These are phyloP conservation scores for Aurelia coerulea DNA, from an alignment of 30 jellyfish, hydroid and myxozoan species.

Conservation along the genomic window DNA sequence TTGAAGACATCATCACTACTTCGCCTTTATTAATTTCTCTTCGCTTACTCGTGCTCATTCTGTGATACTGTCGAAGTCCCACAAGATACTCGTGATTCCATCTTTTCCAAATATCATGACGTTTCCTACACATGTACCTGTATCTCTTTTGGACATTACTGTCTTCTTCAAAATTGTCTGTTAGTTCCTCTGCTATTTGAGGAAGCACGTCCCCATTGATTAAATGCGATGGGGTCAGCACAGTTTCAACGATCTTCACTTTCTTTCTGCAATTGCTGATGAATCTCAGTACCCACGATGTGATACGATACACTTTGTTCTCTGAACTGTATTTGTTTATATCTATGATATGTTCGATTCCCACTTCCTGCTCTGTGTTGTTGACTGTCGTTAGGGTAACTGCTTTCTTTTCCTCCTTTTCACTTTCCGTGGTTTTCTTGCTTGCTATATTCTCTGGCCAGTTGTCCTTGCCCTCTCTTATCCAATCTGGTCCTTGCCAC, in stretches of 20 bases:
- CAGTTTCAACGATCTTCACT: not conserved
- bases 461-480: not conserved
- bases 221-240: conserved; percentile 10
- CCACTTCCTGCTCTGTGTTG: no score
- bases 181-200: not conserved
- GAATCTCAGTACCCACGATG: no score
- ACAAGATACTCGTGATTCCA: conserved; percentile 15
- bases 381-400: no score
- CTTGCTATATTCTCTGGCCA: conserved; percentile 12
- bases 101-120: conserved; percentile 22
- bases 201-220: conserved; percentile 8
- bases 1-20: not conserved
- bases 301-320: no score
- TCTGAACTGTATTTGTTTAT: no score
- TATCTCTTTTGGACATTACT: not conserved
- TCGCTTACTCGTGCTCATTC: not conserved
- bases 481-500: conserved; percentile 49
- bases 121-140: conserved; percentile 1
- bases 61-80: conserved; percentile 22
- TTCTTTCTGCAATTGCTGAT: not conserved
- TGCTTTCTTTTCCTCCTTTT: not conserved
- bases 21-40: not conserved
- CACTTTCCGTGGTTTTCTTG: not conserved
- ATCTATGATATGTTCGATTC: no score
- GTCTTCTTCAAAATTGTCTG: not conserved